These are phyloP conservation scores for Leptodactylus fuscus DNA, from an alignment of 2,113 vertebrate genomes.

Conservation along the genomic window DNA sequence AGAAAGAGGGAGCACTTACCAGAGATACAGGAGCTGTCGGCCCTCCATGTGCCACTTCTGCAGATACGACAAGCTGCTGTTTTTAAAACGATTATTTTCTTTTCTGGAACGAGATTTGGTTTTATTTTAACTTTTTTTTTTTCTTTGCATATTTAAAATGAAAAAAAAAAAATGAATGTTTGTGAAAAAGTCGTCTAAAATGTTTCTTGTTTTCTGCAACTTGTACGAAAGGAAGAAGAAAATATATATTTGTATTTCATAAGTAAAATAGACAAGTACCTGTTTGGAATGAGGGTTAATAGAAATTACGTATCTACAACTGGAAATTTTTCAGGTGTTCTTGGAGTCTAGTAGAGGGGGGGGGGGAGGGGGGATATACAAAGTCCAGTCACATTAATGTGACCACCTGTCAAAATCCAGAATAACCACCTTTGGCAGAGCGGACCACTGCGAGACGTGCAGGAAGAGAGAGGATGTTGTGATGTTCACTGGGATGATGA, in stretches of 20 bases:
- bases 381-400: too few species aligned
- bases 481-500: too few species aligned
- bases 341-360: too few species aligned
- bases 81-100: constrained; percentile 46
- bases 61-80: constrained; percentile 48
- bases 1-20: background rate
- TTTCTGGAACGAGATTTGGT: constrained; percentile 49
- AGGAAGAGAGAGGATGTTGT: too few species aligned
- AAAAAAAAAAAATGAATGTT: constrained; percentile 53
- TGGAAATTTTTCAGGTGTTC: too few species aligned
- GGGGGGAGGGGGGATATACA: too few species aligned
- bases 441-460: too few species aligned
- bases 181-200: constrained; percentile 42
- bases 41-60: constrained; percentile 31
- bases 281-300: background rate
- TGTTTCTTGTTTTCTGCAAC: background rate
- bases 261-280: background rate
- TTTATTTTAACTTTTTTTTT: constrained; percentile 7
- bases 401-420: too few species aligned
- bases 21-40: background rate
- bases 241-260: background rate
- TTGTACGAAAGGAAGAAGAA: background rate
- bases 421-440: too few species aligned
- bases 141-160: constrained; percentile 57
- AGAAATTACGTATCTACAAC: background rate